phyloP scores from a whole-genome alignment of 2,888 invertebrate genomes.

The Criorhina ranunculi region DNA sequence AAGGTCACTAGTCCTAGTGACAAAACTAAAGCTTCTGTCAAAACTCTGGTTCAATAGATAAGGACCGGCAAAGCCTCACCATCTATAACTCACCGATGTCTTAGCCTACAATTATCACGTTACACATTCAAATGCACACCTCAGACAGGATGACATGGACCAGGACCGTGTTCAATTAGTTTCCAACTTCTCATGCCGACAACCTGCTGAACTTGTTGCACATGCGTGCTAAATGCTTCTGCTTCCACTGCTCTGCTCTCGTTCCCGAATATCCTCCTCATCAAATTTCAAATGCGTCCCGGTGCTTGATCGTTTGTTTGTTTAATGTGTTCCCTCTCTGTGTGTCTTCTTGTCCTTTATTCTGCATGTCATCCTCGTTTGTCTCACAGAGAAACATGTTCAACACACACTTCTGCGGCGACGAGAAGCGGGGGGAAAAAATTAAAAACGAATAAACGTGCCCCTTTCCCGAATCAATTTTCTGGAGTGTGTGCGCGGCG shows the following conservation, averaged over 20 bases:
- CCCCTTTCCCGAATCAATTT: constrained; percentile 61
- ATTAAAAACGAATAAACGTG: constrained; percentile 68
- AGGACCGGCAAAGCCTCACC: too few relatives aligned
- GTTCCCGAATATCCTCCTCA: background rate
- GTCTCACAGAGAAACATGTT: constrained; percentile 39
- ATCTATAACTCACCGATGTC: too few relatives aligned
- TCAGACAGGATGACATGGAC: background rate
- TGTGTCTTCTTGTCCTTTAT: constrained; percentile 6
- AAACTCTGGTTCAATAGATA: too few relatives aligned
- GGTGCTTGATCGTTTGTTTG: constrained; percentile 38
- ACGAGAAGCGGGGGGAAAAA: constrained; percentile 63
- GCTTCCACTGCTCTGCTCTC: background rate
- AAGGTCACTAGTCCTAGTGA: too few relatives aligned
- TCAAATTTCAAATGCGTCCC: constrained; percentile 56
- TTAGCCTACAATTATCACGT: constrained; percentile 24
- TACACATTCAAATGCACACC: constrained; percentile 26
- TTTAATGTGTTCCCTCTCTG: constrained; percentile 5
- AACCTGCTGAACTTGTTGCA: constrained; percentile 7
- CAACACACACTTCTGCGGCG: constrained; percentile 62
- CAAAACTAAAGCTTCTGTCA: too few relatives aligned
- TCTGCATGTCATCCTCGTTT: constrained; percentile 37
- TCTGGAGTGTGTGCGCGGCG: constrained; percentile 37
- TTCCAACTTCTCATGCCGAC: constrained; percentile 17
- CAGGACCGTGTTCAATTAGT: constrained; percentile 63
- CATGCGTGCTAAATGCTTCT: constrained; percentile 25